Conservation (phyloP, 35 echinoderm and acorn worm species). For the Ptychodera flava region DNA sequence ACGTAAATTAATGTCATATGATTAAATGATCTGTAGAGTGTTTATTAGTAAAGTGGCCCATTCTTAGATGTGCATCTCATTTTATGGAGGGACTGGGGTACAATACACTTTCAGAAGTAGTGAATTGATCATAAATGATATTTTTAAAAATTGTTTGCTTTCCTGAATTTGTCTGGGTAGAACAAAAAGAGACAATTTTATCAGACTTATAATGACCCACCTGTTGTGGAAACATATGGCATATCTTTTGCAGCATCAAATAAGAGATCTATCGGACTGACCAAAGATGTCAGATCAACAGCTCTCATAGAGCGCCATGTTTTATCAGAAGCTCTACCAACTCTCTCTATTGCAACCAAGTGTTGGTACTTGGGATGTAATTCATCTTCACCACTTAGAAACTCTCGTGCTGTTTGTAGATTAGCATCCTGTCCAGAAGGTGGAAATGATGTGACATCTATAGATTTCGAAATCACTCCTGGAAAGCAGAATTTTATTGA, state of each 20-base stretch:
- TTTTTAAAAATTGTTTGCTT: too few species aligned
- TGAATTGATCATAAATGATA: too few species aligned
- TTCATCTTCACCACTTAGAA: slow-evolving; percentile 36
- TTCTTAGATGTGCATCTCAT: too few species aligned
- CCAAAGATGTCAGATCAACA: slow-evolving; percentile 10
- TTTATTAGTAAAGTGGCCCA: too few species aligned
- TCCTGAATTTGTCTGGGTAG: too few species aligned
- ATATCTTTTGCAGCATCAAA: slow-evolving; percentile 62
- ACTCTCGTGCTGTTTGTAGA: slow-evolving; percentile 34
- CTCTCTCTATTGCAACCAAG: slow-evolving; percentile 65
- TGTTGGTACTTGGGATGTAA: slow-evolving; percentile 42
- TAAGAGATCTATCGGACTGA: slow-evolving; percentile 45
- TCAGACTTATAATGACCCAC: too few species aligned
- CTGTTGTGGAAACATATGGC: slow-evolving; percentile 50
- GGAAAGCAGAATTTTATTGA: too few species aligned
- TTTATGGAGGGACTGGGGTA: too few species aligned
- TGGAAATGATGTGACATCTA: slow-evolving; percentile 43
- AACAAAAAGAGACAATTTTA: too few species aligned
- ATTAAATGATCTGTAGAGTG: too few species aligned
- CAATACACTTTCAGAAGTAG: too few species aligned
- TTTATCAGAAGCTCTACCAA: slow-evolving; percentile 55
- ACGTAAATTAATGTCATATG: too few species aligned
- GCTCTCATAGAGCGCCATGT: slow-evolving; percentile 41
- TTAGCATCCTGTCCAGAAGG: not conserved
- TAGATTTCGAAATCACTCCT: not conserved